Conservation (phyloP, 2,797 vertebrate species). For the Intellagama lesueurii region DNA sequence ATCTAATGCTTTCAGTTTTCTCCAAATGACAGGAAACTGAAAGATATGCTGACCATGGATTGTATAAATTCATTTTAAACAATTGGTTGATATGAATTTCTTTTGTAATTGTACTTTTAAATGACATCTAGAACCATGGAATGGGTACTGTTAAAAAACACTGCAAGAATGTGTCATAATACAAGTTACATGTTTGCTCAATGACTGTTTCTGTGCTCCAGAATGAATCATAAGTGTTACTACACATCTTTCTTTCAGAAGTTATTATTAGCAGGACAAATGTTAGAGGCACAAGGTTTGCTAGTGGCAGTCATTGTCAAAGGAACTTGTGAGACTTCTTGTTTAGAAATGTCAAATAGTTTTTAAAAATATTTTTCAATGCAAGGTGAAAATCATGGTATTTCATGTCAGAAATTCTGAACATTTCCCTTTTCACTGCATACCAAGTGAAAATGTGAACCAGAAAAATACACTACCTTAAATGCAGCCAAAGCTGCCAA, state of each 20-base stretch:
- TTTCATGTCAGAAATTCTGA: constrained; percentile 46
- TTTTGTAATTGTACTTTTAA: too few species aligned
- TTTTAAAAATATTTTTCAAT: constrained; percentile 23
- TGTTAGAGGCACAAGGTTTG: constrained; percentile 41
- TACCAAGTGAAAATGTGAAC: constrained; percentile 30
- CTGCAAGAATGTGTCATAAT: too few species aligned
- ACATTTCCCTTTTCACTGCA: constrained; percentile 11
- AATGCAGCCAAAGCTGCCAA: neutral
- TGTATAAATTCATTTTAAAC: too few species aligned
- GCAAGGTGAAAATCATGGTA: constrained; percentile 40
- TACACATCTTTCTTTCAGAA: constrained; percentile 51
- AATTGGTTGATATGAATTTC: too few species aligned
- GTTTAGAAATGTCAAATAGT: constrained; percentile 37
- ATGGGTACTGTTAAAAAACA: too few species aligned
- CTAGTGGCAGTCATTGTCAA: constrained; percentile 43
- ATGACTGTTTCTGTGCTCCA: constrained; percentile 25
- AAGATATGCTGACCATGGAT: too few species aligned
- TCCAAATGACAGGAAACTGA: too few species aligned
- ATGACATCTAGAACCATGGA: too few species aligned
- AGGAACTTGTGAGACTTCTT: constrained; percentile 47
- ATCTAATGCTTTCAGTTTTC: too few species aligned
- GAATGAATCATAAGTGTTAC: neutral
- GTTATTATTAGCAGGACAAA: constrained; percentile 27
- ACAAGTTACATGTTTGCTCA: too few species aligned
- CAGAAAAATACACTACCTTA: neutral